Evolutionary conservation across 2,888 invertebrate species (phyloP), one percentile per base, ranked within the genome.

Genomic region (Lacanobia wlatinum): DNA sequence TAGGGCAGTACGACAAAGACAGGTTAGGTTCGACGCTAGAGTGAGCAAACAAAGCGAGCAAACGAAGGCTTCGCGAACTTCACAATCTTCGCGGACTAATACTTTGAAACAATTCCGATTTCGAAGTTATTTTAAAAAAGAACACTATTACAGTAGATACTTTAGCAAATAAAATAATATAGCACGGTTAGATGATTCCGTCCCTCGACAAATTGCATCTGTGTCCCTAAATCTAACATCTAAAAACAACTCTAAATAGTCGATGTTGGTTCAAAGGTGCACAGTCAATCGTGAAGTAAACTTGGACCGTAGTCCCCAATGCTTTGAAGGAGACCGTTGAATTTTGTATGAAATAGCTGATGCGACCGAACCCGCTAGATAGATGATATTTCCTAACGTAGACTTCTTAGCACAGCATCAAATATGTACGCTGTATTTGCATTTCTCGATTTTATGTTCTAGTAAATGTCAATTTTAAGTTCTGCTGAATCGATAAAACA

Each of bases 321-420:
- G 87, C 89, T 89, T 89, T 87, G 87, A 90, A 81, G 59, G 76
- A 80, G 77, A 21, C 58, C 83, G 87, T 87, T 94, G 93, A 92
- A 94, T 94, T 92, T 93, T 94, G 90, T 91, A 93, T 93, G 92
- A 92, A 91, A 92, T 88, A 88, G 86, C 89, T 88, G 90, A 90
- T 91, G 88, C 88, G 89, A 85, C 85, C 78, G 77, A 73, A 66
- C 74, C 62, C 76, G 73, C 76, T 55, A 70, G 88, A 90, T 89
- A 84, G 86, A 90, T 90, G 88, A 88, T 83, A 84, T 83, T 74
- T 80, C 78, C 78, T 77, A 46, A 34, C 38, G 60, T 55, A 67
- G 73, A 80, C 82, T 82, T 83, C 76, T 86, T 68, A 71, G 72
- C 72, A 68, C 72, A 72, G 65, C 68, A 87, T 90, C 84, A 87